These are phyloP conservation scores for Lota lota DNA, from an alignment of 2,113 vertebrate genomes.

Conservation along the genomic window DNA sequence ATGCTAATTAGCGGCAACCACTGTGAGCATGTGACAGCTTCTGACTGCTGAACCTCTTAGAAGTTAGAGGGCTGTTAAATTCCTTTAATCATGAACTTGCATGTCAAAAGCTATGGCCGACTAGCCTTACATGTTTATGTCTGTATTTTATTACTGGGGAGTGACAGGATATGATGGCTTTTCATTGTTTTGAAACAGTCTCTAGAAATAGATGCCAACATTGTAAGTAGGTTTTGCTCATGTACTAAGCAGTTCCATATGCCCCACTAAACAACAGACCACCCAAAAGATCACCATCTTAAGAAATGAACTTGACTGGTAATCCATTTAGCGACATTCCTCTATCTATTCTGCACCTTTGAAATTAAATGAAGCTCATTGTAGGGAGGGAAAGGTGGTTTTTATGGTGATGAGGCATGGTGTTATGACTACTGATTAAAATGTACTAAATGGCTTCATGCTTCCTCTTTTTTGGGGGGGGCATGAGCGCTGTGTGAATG, in stretches of 20 bases:
- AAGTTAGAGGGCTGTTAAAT: slow-evolving; percentile 5
- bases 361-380: neutral
- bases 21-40: slow-evolving; percentile 45
- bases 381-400: slow-evolving; percentile 63
- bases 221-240: neutral
- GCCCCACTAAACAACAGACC: neutral
- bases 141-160: slow-evolving; percentile 10
- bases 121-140: slow-evolving; percentile 16
- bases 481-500: slow-evolving; percentile 53
- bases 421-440: slow-evolving; percentile 54
- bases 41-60: slow-evolving; percentile 22
- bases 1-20: slow-evolving; percentile 50
- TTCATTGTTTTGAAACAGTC: neutral
- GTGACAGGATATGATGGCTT: neutral
- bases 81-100: slow-evolving; percentile 33
- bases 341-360: too few relatives aligned
- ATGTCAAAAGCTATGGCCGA: slow-evolving; percentile 19
- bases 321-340: too few relatives aligned
- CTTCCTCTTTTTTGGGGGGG: slow-evolving; percentile 24
- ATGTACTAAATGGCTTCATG: slow-evolving; percentile 54
- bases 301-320: neutral
- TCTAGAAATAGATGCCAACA: neutral
- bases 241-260: neutral
- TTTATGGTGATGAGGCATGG: slow-evolving; percentile 24
- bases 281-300: neutral